Evolutionary conservation across 2,113 vertebrate species (phyloP).

Genomic region (Gopherus evgoodei): DNA sequence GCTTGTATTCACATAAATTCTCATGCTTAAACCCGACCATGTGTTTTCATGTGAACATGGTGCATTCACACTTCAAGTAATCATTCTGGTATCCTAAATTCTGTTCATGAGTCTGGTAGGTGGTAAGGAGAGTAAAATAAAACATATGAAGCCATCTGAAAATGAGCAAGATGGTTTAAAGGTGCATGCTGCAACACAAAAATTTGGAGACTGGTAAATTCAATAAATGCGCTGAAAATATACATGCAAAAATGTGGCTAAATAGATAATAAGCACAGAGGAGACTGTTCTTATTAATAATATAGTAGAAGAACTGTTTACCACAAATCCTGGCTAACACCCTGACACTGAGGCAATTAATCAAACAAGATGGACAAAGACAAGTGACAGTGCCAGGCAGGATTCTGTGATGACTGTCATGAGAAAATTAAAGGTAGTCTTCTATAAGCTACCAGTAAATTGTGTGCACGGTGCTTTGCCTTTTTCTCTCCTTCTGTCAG

Average conservation of each 20-base stretch:
- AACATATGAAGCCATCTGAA: not conserved
- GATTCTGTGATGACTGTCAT: slow-evolving; percentile 27
- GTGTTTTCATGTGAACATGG: not conserved
- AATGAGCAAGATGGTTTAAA: not conserved
- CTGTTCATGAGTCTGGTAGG: not conserved
- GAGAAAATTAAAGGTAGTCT: slow-evolving; percentile 35
- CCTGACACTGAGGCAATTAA: slow-evolving; percentile 65
- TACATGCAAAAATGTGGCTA: not conserved
- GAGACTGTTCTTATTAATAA: not conserved
- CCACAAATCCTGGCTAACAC: slow-evolving; percentile 48
- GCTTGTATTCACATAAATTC: not conserved
- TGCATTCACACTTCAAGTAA: not conserved
- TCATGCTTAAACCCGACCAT: not conserved
- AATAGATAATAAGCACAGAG: not conserved
- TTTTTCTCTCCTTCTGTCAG: not conserved
- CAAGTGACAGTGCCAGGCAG: slow-evolving; percentile 63
- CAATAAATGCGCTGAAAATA: not conserved
- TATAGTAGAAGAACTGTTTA: slow-evolving; percentile 45
- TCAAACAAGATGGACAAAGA: slow-evolving; percentile 60
- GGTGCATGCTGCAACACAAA: not conserved
- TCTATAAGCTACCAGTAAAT: slow-evolving; percentile 11
- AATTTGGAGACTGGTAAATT: not conserved
- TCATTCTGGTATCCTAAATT: not conserved
- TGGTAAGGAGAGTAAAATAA: not conserved
- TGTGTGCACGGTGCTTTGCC: not conserved